Evolutionary conservation across 35 echinoderm and acorn worm genomes (phyloP).

Genomic region (Apostichopus japonicus): DNA sequence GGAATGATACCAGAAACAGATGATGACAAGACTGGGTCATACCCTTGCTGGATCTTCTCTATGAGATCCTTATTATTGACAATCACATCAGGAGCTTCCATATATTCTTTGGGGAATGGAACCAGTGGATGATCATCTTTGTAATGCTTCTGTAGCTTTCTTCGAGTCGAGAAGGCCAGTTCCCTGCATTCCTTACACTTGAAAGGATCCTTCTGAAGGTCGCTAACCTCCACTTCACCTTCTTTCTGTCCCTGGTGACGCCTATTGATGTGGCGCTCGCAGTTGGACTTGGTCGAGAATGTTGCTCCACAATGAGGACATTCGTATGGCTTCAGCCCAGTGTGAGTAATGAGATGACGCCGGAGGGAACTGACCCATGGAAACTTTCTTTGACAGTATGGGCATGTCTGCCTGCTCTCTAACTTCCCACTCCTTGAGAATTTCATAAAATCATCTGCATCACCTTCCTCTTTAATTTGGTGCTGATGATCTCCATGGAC

Average conservation of each 20-base stretch:
- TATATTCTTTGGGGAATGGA: conserved; percentile 74
- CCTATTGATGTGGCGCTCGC: conserved; percentile 92
- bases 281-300: conserved; percentile 99
- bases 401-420: conserved; percentile 83
- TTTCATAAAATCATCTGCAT: conserved; percentile 14
- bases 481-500: neutral
- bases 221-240: neutral
- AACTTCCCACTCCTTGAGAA: conserved; percentile 60
- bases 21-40: conserved; percentile 54
- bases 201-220: conserved; percentile 65
- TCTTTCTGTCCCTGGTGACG: conserved; percentile 59
- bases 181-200: conserved; percentile 81
- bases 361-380: conserved; percentile 96
- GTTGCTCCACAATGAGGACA: conserved; percentile 89
- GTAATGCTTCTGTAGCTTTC: conserved; percentile 82
- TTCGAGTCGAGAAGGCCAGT: conserved; percentile 72
- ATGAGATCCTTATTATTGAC: conserved; percentile 57
- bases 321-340: conserved; percentile 94
- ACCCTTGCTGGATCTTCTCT: conserved; percentile 48
- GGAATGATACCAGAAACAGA: conserved; percentile 25
- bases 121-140: conserved; percentile 70
- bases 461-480: neutral
- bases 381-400: conserved; percentile 90
- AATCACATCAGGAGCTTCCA: conserved; percentile 67
- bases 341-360: conserved; percentile 92